phyloP scores from a whole-genome alignment of 2,888 invertebrate genomes.

The Archaeoteleia sp. region DNA sequence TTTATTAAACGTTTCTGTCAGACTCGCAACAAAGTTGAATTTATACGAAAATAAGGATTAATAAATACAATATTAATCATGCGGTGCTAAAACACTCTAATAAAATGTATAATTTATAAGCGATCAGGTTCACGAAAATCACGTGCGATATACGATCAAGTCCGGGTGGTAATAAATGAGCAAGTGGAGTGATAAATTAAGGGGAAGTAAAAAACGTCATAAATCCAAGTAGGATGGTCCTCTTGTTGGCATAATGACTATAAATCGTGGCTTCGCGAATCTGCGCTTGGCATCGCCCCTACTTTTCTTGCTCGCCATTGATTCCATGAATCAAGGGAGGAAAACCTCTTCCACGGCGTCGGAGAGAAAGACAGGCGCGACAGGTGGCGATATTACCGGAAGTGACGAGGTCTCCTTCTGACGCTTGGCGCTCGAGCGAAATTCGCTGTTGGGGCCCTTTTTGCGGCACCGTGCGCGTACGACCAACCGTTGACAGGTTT shows the following conservation, averaged over 20 bases:
- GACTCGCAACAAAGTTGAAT: conserved; percentile 8
- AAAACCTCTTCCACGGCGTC: conserved; percentile 13
- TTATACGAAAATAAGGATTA: conserved; percentile 30
- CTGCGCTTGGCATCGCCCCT: conserved; percentile 39
- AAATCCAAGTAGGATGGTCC: conserved; percentile 46
- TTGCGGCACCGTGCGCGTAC: conserved; percentile 45
- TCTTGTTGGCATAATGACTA: conserved; percentile 52
- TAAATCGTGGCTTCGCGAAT: conserved; percentile 47
- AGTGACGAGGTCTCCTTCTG: conserved; percentile 51
- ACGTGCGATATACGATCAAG: conserved; percentile 34
- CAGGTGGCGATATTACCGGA: conserved; percentile 63
- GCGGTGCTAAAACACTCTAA: conserved; percentile 21
- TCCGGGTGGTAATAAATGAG: conserved; percentile 43
- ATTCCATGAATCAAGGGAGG: conserved; percentile 47
- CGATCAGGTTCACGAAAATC: conserved; percentile 41
- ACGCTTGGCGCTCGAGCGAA: conserved; percentile 54
- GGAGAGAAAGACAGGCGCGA: conserved; percentile 47
- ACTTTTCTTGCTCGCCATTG: conserved; percentile 39
- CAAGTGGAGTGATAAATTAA: conserved; percentile 36
- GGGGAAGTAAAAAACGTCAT: conserved; percentile 43
- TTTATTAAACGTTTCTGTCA: conserved; percentile 40
- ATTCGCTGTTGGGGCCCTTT: conserved; percentile 61
- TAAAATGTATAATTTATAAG: conserved; percentile 47
- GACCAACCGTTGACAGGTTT: conserved; percentile 70
- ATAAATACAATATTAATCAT: conserved; percentile 42